Conservation (phyloP, 2,113 vertebrate species). For the Nycticryphes semicollaris region DNA sequence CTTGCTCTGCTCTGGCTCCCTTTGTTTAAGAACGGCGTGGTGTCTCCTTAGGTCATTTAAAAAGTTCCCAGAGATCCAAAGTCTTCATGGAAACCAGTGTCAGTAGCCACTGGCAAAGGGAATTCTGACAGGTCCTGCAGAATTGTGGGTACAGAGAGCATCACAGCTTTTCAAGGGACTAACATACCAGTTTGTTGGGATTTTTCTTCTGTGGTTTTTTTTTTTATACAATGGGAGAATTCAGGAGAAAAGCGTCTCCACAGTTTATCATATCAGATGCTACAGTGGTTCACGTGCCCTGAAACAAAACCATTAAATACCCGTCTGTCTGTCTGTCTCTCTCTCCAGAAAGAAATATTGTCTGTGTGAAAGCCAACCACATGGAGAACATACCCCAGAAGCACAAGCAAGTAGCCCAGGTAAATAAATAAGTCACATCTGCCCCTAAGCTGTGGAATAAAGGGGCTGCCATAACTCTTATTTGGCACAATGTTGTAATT, state of each 20-base stretch:
- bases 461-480: neutral
- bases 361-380: slow-evolving; percentile 78
- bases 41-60: neutral
- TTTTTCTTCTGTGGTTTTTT: too few species aligned
- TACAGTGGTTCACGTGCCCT: neutral
- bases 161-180: neutral
- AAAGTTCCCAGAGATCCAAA: neutral
- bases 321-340: neutral
- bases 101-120: neutral
- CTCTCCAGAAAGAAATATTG: slow-evolving; percentile 70
- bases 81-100: neutral
- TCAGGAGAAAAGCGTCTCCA: neutral
- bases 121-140: neutral
- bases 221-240: neutral
- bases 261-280: neutral
- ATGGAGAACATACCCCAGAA: slow-evolving; percentile 81
- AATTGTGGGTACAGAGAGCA: too few species aligned
- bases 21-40: neutral
- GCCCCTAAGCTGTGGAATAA: neutral
- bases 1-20: neutral
- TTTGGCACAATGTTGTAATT: neutral
- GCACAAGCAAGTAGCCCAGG: slow-evolving; percentile 81
- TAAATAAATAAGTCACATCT: slow-evolving; percentile 1
- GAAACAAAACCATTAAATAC: neutral
- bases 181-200: neutral